Percentiles rank a stretch among this genome's conserved stretches.
Evolutionary conservation across 1,140 invertebrate genomes (phyloP).

Genomic region (Microplitis mediator): DNA sequence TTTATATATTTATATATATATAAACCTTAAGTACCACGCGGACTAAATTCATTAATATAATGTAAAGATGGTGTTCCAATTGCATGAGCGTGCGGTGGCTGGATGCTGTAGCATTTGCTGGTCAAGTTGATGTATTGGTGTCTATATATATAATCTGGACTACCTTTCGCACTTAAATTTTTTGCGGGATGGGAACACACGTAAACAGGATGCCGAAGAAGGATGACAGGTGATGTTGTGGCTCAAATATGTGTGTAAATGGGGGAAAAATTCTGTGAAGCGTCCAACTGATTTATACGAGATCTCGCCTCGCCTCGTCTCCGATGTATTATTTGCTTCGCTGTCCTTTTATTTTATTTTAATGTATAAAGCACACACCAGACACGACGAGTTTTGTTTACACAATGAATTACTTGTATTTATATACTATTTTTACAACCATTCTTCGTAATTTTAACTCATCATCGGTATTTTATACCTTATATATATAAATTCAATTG

Average conservation of each 20-base stretch:
- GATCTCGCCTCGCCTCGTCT: neutral
- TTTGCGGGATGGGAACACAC: constrained; percentile 8
- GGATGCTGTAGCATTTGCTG: too few species aligned
- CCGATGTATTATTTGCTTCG: too few species aligned
- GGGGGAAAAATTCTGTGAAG: constrained; percentile 26
- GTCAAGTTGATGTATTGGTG: too few species aligned
- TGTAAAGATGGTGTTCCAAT: too few species aligned
- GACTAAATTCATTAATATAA: too few species aligned
- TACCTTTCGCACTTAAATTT: constrained; percentile 34
- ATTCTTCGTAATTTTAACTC: too few species aligned
- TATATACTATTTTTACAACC: neutral
- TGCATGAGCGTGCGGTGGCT: too few species aligned
- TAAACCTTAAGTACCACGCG: too few species aligned
- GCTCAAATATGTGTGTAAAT: neutral
- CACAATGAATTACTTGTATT: neutral
- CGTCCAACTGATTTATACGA: constrained; percentile 27
- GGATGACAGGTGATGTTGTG: constrained; percentile 1
- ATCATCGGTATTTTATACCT: too few species aligned
- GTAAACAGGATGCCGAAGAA: constrained; percentile 14
- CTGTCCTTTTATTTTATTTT: too few species aligned
- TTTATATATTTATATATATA: too few species aligned
- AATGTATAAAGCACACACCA: neutral
- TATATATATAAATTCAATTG: neutral
- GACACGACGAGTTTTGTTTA: neutral
- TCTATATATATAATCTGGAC: neutral